Conservation (phyloP, 2,797 vertebrate genomes). For the Rhinella marina region DNA sequence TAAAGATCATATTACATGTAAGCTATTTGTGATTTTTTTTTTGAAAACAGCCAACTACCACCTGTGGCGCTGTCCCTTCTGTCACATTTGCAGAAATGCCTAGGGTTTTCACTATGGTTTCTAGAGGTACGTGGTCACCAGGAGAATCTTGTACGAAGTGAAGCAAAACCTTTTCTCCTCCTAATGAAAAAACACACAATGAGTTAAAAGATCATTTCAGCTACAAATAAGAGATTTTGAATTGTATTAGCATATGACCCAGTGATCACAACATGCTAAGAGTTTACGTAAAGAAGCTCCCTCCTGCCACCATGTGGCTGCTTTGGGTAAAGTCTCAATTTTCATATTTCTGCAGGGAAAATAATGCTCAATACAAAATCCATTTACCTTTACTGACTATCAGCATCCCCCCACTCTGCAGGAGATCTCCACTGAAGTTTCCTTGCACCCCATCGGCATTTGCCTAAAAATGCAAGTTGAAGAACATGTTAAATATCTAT, state of each 20-base stretch:
- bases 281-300: neutral
- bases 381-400: conserved; percentile 80
- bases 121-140: conserved; percentile 74
- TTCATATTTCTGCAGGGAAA: neutral
- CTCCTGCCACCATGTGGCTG: neutral
- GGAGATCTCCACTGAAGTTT: conserved; percentile 83
- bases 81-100: conserved; percentile 70
- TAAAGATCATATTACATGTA: too few relatives aligned
- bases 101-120: conserved; percentile 74
- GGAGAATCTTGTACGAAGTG: conserved; percentile 84
- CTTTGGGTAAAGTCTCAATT: neutral
- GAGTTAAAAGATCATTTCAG: neutral
- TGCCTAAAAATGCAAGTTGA: conserved; percentile 70
- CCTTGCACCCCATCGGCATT: conserved; percentile 79
- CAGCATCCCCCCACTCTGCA: conserved; percentile 84
- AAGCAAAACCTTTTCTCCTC: conserved; percentile 78
- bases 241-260: neutral
- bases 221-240: neutral
- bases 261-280: neutral
- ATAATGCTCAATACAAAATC: neutral
- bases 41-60: conserved; percentile 66
- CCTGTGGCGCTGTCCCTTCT: conserved; percentile 76
- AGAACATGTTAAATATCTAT: neutral
- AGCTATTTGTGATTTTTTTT: too few relatives aligned
- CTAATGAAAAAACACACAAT: conserved; percentile 66